A percentile compares a stretch with the other conserved stretches of the same genome.
These are phyloP conservation scores for Cylindroiulus punctatus DNA, from an alignment of 2,888 invertebrate genomes.

Conservation along the genomic window DNA sequence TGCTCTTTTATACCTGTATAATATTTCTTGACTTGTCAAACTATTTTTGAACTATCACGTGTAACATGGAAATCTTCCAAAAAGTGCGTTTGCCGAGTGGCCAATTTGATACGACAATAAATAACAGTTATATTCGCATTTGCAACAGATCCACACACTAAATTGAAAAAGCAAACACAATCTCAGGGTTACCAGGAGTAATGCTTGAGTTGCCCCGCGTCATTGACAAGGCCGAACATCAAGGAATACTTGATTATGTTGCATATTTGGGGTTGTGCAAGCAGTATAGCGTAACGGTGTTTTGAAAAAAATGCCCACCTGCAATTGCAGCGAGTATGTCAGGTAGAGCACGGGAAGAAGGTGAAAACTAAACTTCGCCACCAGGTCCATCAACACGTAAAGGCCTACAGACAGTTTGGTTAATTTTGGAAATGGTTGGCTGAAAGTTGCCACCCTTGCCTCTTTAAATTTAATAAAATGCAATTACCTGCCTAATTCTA, in stretches of 20 bases:
- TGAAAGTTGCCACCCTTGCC: neutral
- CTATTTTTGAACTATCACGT: neutral
- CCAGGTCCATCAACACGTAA: neutral
- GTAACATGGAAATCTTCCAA: neutral
- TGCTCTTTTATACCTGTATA: neutral
- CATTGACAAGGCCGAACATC: constrained; percentile 40
- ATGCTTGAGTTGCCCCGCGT: constrained; percentile 27
- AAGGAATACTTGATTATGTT: constrained; percentile 26
- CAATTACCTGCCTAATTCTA: neutral
- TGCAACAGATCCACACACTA: neutral
- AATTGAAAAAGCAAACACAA: neutral
- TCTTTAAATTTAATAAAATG: neutral
- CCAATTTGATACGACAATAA: neutral
- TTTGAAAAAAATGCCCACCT: neutral
- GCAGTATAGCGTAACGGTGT: constrained; percentile 31
- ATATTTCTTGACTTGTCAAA: neutral
- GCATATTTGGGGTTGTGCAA: constrained; percentile 43
- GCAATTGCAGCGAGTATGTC: neutral
- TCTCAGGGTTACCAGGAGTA: constrained; percentile 30
- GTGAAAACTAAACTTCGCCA: neutral
- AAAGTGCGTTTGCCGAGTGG: neutral
- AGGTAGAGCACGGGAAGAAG: neutral
- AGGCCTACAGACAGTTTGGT: neutral
- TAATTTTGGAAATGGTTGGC: neutral
- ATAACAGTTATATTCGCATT: constrained; percentile 6